These are phyloP conservation scores for Gobiocypris rarus DNA, from an alignment of 2,113 vertebrate species.

Conservation along the genomic window DNA sequence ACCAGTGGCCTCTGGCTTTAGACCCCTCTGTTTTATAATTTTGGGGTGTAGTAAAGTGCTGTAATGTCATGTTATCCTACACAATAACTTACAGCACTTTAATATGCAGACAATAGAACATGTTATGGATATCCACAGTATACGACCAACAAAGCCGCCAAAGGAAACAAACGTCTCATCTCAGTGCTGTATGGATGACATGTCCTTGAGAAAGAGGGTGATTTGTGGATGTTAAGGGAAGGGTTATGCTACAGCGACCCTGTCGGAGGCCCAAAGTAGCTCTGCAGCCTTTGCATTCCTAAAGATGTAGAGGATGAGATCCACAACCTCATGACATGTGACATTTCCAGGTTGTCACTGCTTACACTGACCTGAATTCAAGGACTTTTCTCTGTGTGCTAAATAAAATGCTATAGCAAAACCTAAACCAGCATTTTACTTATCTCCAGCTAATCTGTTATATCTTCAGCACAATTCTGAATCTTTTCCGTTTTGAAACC, in stretches of 20 bases:
- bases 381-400: not conserved
- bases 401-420: not conserved
- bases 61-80: conserved; percentile 6
- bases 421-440: not conserved
- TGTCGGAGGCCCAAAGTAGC: conserved; percentile 36
- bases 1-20: not conserved
- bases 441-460: not conserved
- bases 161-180: conserved; percentile 26
- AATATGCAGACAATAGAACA: not conserved
- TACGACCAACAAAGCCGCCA: conserved; percentile 1
- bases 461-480: not conserved
- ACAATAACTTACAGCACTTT: not conserved
- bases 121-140: conserved; percentile 4
- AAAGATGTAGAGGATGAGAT: conserved; percentile 15
- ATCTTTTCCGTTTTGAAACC: not conserved
- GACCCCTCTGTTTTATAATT: not conserved
- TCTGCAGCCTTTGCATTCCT: conserved; percentile 38
- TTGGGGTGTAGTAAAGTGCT: not conserved
- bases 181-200: conserved; percentile 1
- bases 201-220: conserved; percentile 39
- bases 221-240: conserved; percentile 43
- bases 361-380: not conserved
- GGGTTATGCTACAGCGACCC: conserved; percentile 21
- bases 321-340: conserved; percentile 3
- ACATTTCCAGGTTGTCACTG: conserved; percentile 21